A percentile compares a stretch with the other conserved stretches of the same genome.
phyloP scores from a whole-genome alignment of 1,140 invertebrate genomes.

The Oryctes rhinoceros region DNA sequence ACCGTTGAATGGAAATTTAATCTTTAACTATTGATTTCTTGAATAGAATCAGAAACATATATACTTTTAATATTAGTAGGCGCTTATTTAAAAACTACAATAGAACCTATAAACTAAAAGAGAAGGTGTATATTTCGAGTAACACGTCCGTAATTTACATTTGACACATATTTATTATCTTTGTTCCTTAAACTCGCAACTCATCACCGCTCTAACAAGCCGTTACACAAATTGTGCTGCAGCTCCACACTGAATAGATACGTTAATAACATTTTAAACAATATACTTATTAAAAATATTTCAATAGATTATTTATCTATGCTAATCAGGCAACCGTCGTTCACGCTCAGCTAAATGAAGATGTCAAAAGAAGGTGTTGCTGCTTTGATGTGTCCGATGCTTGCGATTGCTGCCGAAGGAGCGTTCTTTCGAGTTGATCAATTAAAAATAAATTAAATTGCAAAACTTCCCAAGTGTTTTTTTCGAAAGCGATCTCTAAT shows the following conservation, averaged over 20 bases:
- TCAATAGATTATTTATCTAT: constrained; percentile 19
- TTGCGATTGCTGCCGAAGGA: neutral
- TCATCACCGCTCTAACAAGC: neutral
- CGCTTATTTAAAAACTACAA: too few relatives aligned
- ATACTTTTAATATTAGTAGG: too few relatives aligned
- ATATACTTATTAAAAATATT: constrained; percentile 20
- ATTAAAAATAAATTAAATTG: constrained; percentile 34
- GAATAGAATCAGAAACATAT: too few relatives aligned
- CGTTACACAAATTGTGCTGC: neutral
- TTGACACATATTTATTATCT: neutral
- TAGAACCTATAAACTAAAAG: too few relatives aligned
- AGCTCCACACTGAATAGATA: neutral
- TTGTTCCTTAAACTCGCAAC: neutral
- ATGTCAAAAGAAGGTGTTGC: constrained; percentile 18
- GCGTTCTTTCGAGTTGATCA: neutral
- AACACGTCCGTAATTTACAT: neutral
- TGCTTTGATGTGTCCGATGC: constrained; percentile 19
- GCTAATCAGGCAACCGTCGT: neutral
- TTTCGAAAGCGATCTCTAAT: too few relatives aligned
- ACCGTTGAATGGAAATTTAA: too few relatives aligned
- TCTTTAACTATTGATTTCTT: too few relatives aligned
- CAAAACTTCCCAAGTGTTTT: neutral
- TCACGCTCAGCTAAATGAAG: constrained; percentile 9
- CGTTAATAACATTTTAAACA: constrained; percentile 11
- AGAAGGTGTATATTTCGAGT: neutral